Evolutionary conservation across 64 coral and sea anemone genomes (phyloP).

Genomic region (Anthopleura sola): DNA sequence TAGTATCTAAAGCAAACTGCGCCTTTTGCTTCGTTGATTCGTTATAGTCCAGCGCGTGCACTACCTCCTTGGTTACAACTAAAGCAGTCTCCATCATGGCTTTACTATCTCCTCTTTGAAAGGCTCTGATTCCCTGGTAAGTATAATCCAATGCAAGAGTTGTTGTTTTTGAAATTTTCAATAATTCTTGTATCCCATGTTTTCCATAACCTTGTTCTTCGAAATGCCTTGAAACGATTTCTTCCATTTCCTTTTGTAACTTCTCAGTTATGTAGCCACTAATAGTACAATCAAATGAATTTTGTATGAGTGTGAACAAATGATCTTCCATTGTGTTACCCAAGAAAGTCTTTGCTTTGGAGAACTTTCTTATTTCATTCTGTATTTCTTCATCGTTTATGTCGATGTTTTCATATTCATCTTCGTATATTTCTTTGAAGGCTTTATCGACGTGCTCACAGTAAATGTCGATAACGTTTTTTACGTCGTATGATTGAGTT

Average conservation of each 20-base stretch:
- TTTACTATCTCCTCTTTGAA: not conserved
- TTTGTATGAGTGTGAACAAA: not conserved
- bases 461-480: not conserved
- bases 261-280: not conserved
- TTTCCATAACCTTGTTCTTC: not conserved
- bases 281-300: not conserved
- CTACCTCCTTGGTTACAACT: no score
- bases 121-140: not conserved
- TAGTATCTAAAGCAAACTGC: not conserved
- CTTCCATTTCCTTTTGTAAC: not conserved
- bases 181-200: not conserved
- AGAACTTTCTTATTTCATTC: not conserved
- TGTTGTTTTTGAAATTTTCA: not conserved
- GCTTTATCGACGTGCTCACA: not conserved
- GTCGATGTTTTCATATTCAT: not conserved
- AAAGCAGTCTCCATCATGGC: not conserved
- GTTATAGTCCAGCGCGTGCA: not conserved
- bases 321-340: not conserved
- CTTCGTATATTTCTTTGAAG: not conserved
- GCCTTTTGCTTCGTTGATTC: not conserved
- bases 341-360: not conserved
- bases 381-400: not conserved
- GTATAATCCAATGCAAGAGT: not conserved
- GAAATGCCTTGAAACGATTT: not conserved
- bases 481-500: not conserved